Base-by-base conservation (phyloP, 2,888 invertebrate genomes). In the Agrochola circellaris region DNA sequence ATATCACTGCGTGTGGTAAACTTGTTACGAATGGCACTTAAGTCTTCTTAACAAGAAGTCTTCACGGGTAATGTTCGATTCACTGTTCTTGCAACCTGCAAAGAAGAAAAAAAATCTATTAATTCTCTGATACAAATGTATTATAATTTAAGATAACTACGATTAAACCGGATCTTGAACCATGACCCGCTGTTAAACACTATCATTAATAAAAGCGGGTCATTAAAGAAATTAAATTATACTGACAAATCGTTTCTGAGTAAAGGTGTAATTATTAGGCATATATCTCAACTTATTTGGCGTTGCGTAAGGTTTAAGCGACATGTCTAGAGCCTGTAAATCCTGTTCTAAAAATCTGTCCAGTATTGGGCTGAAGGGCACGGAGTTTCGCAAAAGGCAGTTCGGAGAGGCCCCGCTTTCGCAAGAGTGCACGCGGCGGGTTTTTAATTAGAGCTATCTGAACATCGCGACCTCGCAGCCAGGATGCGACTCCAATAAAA, bases 1-100 rank as follows among this genome's bases (percentile, higher is more conserved):
- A 95, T 96, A 96, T 96, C 96, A 96, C 96, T 96, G 94, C 88
- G 92, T 93, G 92, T 94, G 96, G 96, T 96, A 95, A 96, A 95
- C 96, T 95, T 94, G 96, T 95, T 95, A 93, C 90, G 90, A 94
- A 96, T 96, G 96, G 96, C 96, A 96, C 96, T 95, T 93, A 89
- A 92, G 94, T 95, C 93, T 95, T 93, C 93, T 91, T 82, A 87
- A 83, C 84, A 88, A 93, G 94, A 95, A 95, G 94, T 94, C 93
- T 96, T 95, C 95, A 95, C 96, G 95, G 95, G 94, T 93, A 93
- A 91, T 91, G 92, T 92, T 91, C 91, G 90, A 89, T 89, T 90
- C 90, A 88, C 89, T 82, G 71, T 82, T 79, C 80, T 76, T 69
- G 54, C 73, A 81, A 90, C 89, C 95, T 95, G 95, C 11, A 93